Base-by-base conservation (phyloP, 2,888 invertebrate genomes). In the Therioaphis trifolii region DNA sequence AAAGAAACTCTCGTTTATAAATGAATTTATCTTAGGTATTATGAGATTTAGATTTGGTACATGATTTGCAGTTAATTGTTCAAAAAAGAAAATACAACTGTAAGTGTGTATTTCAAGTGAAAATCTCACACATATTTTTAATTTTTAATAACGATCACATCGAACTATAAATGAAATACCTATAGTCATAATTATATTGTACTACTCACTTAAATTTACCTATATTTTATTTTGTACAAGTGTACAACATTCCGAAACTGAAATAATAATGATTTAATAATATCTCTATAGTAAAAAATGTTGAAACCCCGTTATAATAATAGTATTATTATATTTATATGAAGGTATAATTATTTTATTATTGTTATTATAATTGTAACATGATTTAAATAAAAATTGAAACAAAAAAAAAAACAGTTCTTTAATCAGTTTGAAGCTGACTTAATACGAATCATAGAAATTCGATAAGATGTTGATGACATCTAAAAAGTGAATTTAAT, bases 401-500 rank as follows among this genome's bases (percentile, higher is more conserved):
- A 35, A 43, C 14, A 24, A 71, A 71, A 71, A 35, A 40, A 40
- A 21, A 21, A n/a, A 9, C 12, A 11, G 4, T 15, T 35, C 15
- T 35, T 29, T 12, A 27, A 61, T 27, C 15, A 40, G 11, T 43
- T 11, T 4, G 11, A 11, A 1, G 11, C 35, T 5, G 15, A 43
- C n/a, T 24, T 75, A 46, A 43, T 2, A 15, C n/a, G n/a, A n/a
- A 52, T 43, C 24, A 40, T 40, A n/a, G 27, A n/a, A 61, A n/a
- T 66, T 9, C n/a, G 18, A 35, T 43, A 14, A 40, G 68, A 68
- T n/a, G 9, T 21, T 12, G 40, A 55, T 55, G 43, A n/a, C 43
- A 27, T 24, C 4, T 21, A 4, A 76, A 77, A 77, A 77, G 63
- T 66, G 63, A 66, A 77, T 66, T 63, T 63, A 21, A 29, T 76